Percentiles rank a stretch among this genome's conserved stretches.
Evolutionary conservation across 2,113 vertebrate genomes (phyloP).

Genomic region (Dromaius novaehollandiae): DNA sequence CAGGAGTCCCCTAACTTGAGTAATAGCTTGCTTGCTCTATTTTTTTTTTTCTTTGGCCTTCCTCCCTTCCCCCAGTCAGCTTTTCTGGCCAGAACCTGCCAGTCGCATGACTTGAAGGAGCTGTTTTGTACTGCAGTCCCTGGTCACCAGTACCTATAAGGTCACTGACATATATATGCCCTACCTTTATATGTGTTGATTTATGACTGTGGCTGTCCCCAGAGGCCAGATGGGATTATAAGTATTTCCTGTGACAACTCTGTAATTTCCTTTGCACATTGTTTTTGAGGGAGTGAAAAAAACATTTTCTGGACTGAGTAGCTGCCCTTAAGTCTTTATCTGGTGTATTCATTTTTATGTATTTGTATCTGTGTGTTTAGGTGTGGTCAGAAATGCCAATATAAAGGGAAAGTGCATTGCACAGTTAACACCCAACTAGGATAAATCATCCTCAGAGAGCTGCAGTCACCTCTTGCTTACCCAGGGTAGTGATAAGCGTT

Average conservation of each 20-base stretch:
- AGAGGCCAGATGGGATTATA: background rate
- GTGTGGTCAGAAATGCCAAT: background rate
- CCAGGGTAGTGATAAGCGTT: accelerated
- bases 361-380: background rate
- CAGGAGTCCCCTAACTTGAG: background rate
- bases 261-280: background rate
- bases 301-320: background rate
- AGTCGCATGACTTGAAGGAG: background rate
- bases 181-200: background rate
- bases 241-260: background rate
- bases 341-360: accelerated
- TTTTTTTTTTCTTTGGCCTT: background rate
- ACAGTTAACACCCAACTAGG: background rate
- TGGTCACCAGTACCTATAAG: background rate
- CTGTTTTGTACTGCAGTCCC: background rate
- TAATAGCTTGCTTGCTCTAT: too few species aligned
- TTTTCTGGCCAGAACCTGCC: background rate
- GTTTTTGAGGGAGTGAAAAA: background rate
- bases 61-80: background rate
- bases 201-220: background rate
- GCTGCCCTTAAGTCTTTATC: too few species aligned
- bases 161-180: background rate
- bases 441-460: background rate
- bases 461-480: background rate
- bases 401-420: background rate